These are phyloP conservation scores for Thecophora atra DNA, from an alignment of 2,888 invertebrate species.

Conservation along the genomic window DNA sequence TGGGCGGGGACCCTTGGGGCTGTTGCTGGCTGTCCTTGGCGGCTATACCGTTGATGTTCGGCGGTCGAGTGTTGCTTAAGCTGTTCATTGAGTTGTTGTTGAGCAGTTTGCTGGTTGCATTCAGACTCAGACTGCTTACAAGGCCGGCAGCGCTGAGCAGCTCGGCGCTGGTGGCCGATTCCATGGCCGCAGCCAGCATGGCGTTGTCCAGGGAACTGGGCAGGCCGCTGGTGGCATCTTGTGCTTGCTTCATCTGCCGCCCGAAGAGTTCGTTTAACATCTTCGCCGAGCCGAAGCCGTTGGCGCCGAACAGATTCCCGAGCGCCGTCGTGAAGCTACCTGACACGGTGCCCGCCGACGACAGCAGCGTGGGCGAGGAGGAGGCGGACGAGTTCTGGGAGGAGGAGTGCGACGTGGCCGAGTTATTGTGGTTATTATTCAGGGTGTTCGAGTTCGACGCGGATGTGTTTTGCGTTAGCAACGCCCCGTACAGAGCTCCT, in stretches of 20 bases:
- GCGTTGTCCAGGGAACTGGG: constrained; percentile 67
- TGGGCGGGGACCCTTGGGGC: not conserved
- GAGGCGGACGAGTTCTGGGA: constrained; percentile 44
- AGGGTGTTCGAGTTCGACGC: constrained; percentile 40
- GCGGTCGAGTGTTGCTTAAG: constrained; percentile 42
- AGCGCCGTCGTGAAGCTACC: constrained; percentile 55
- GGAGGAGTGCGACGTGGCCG: constrained; percentile 49
- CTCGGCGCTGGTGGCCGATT: constrained; percentile 64
- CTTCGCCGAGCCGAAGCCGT: constrained; percentile 87
- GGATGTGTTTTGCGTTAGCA: constrained; percentile 75
- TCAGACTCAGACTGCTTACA: constrained; percentile 53
- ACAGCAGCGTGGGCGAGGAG: constrained; percentile 51
- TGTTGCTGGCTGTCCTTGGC: constrained; percentile 32
- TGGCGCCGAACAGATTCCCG: constrained; percentile 77
- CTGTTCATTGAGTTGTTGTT: constrained; percentile 52
- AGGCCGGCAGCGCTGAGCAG: constrained; percentile 64
- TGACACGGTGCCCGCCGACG: constrained; percentile 53
- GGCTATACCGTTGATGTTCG: constrained; percentile 27
- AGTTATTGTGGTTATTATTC: constrained; percentile 39
- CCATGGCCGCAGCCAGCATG: constrained; percentile 64
- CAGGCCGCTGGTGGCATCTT: constrained; percentile 69
- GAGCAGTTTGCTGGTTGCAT: constrained; percentile 55
- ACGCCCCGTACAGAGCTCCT: constrained; percentile 87
- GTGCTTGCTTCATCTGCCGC: constrained; percentile 79
- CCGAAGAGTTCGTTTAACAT: constrained; percentile 91